Conservation (phyloP, 2,113 vertebrate species). For the Corythaixoides concolor region DNA sequence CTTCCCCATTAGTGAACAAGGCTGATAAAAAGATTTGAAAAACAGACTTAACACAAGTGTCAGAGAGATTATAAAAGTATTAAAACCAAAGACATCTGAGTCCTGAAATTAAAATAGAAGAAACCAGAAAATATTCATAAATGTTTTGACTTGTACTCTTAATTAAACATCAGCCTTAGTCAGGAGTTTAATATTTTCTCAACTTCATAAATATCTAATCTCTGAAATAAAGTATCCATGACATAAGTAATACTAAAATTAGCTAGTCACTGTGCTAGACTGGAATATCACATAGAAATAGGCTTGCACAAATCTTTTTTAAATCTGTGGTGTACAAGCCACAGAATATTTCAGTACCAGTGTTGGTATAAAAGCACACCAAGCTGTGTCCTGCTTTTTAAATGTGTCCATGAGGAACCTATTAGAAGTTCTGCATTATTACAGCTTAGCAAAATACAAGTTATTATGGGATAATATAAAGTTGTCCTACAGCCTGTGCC, state of each 20-base stretch:
- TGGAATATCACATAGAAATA: neutral
- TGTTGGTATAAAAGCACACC: neutral
- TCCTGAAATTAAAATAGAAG: neutral
- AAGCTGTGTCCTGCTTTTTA: neutral
- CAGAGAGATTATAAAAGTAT: neutral
- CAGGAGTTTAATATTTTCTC: neutral
- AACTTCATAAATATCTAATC: neutral
- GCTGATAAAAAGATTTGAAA: neutral
- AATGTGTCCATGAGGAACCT: neutral
- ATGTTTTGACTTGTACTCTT: neutral
- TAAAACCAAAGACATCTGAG: neutral
- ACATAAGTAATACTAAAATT: neutral
- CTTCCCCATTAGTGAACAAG: neutral
- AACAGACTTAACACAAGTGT: neutral
- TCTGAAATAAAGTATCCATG: neutral
- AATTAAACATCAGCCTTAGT: neutral
- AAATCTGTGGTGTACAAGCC: neutral
- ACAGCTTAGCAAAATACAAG: neutral
- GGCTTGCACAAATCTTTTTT: neutral
- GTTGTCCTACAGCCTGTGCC: neutral
- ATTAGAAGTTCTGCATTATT: neutral
- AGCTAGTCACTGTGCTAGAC: neutral
- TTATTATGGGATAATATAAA: neutral
- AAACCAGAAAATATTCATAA: neutral
- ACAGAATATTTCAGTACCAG: neutral